Evolutionary conservation across 2,113 vertebrate genomes (phyloP).

Genomic region (Pyrgilauda ruficollis): DNA sequence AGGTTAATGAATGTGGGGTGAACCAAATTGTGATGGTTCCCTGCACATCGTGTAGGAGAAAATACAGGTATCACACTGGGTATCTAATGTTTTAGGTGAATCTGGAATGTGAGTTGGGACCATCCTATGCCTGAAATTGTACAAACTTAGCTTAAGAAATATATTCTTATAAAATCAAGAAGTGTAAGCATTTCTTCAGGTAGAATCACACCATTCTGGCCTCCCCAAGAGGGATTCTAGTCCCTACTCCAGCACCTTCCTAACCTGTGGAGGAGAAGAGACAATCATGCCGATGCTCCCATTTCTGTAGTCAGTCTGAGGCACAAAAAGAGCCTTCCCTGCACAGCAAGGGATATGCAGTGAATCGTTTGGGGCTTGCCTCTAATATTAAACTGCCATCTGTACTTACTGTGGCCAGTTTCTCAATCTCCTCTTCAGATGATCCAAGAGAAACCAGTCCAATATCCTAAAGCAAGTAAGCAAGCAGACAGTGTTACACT

Average conservation of each 20-base stretch:
- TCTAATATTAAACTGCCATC: neutral
- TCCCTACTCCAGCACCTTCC: neutral
- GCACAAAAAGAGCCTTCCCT: neutral
- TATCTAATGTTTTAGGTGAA: neutral
- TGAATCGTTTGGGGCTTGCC: neutral
- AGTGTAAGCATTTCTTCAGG: neutral
- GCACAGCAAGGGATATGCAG: neutral
- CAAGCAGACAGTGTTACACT: slow-evolving; percentile 29
- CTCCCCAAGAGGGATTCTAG: neutral
- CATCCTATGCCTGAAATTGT: neutral
- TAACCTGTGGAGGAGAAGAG: neutral
- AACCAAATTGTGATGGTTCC: neutral
- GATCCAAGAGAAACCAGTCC: slow-evolving; percentile 84
- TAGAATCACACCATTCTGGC: neutral
- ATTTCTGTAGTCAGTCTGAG: neutral
- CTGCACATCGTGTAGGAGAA: neutral
- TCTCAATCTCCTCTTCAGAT: slow-evolving; percentile 86
- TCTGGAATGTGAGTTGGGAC: neutral
- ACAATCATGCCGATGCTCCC: neutral
- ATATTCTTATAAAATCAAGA: neutral
- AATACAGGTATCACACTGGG: neutral
- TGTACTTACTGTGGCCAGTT: slow-evolving; percentile 80
- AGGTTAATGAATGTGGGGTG: neutral
- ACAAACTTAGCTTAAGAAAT: neutral
- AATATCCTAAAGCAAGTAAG: slow-evolving; percentile 76